These are phyloP conservation scores for Cryptotermes secundus DNA, from an alignment of 1,140 invertebrate species.

Conservation along the genomic window DNA sequence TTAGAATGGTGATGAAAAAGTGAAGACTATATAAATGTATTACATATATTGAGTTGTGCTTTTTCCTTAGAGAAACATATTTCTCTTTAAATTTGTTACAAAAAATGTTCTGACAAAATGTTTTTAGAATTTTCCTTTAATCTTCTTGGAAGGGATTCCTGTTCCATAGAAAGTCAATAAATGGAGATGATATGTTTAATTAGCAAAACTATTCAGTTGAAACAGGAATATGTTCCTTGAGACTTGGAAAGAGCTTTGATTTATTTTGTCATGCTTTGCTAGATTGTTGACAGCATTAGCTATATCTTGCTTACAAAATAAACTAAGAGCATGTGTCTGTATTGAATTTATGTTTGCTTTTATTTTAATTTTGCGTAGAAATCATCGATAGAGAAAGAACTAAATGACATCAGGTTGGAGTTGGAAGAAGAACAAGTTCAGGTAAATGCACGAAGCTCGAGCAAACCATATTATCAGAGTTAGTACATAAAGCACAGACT, in stretches of 20 bases:
- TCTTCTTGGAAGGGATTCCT: too few species aligned
- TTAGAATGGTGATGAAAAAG: too few species aligned
- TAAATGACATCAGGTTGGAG: conserved; percentile 62
- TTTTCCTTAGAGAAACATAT: too few species aligned
- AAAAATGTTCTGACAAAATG: too few species aligned
- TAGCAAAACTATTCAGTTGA: conserved; percentile 1
- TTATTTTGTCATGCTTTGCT: conserved; percentile 30
- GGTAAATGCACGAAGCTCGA: conserved; percentile 49
- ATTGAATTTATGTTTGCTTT: conserved; percentile 38
- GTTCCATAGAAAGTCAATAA: too few species aligned
- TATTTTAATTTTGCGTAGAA: conserved; percentile 39
- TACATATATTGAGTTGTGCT: too few species aligned
- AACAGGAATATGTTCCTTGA: background rate
- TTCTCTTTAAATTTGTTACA: too few species aligned
- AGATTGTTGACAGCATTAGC: conserved; percentile 19
- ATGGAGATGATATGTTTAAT: background rate
- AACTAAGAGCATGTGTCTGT: conserved; percentile 26
- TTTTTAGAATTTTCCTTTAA: too few species aligned
- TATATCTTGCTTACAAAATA: background rate
- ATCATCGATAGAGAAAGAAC: conserved; percentile 45
- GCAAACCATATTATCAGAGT: background rate
- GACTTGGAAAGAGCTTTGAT: conserved; percentile 25
- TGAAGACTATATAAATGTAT: too few species aligned
- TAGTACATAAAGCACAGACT: too few species aligned
- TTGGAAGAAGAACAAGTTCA: conserved; percentile 61